Evolutionary conservation across 2,797 vertebrate species (phyloP), one percentile per base, ranked within the genome.

Genomic region (Sebastolobus alascanus): DNA sequence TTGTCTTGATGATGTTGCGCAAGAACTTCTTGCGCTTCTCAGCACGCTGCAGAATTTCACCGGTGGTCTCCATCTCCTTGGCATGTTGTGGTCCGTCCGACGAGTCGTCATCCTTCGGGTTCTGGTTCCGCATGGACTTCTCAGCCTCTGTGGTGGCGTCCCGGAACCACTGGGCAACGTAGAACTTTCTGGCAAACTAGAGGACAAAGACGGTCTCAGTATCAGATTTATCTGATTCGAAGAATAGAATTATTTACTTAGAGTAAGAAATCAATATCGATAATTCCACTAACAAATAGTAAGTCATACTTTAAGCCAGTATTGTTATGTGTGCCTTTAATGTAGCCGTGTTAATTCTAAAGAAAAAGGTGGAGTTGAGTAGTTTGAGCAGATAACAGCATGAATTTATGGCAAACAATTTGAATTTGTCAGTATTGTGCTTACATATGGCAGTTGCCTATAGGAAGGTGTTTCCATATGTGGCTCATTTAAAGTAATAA

Each of bases 171-270:
- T 99, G 98, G 13, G 98, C 98, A 73, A 99, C 90, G 93, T 99
- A 99, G 94, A 99, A 99, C 94, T 98, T 99, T 75, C 98, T 96
- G 75, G 98, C 97, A 97, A 99, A 99, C 98, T 99, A 79, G 2
- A 87, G 18, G 16, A 69, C 7, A 85, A 69, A 78, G 3, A 69
- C 5, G 0, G 0, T 50, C 18, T 79, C 12, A 43, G 25, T 66
- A 33, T 82, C 3, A 80, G 35, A n/a, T 60, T 76, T 1, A 54
- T 6, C 7, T 18, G 3, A 75, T 33, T 29, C 2, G 76, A 46
- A 75, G 2, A 43, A 68, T 12, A 27, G 18, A 6, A 67, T 16
- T 33, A 70, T 58, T 33, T n/a, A 8, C 60, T 70, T 33, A 67
- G 1, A 69, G 20, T 16, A 54, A 54, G 2, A 69, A 16, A 61